Evolutionary conservation across 2,888 invertebrate species (phyloP), one percentile per base, ranked within the genome.

Genomic region (Hemithea aestivaria): DNA sequence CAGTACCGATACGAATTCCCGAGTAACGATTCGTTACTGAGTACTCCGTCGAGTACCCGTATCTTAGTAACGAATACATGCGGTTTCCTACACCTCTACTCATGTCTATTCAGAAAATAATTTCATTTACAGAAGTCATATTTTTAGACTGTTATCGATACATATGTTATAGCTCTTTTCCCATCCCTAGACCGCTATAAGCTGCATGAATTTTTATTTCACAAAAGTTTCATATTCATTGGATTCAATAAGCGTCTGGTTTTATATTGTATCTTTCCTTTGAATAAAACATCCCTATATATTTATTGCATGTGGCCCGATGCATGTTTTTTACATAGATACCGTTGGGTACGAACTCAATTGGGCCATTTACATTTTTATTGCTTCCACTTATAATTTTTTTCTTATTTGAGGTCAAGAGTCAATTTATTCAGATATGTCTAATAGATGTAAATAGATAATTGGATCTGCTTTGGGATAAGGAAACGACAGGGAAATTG

Each of bases 291-390:
- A 83, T 81, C 26, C 23, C 32, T 52, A 60, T 62, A 66, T 73
- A 73, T 66, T 73, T 78, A 75, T 77, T 67, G 71, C 73, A 74
- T 76, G 73, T 78, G 66, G 66, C 53, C 48, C 58, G 74, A 70
- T 80, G 81, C 80, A 82, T 82, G 79, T 78, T 76, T 75, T 76
- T 73, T 70, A 73, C 73, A 72, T 79, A 77, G 67, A 65, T 73
- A 60, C 53, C 47, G 54, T 56, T 52, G 53, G 56, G 48, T 57
- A 43, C 50, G 49, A 52, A 48, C 62, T 51, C 55, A 67, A 70
- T 65, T 63, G 59, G 53, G 63, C 63, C 62, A 79, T 78, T 70
- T 75, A 63, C 75, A 77, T 78, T 76, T 76, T 75, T 79, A 79
- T 79, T 64, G 53, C 46, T 44, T 28, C 31, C 5, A 16, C 16